Percentiles rank a stretch among this genome's conserved stretches.
phyloP scores from a whole-genome alignment of 1,140 invertebrate genomes.

The Nephila pilipes region DNA sequence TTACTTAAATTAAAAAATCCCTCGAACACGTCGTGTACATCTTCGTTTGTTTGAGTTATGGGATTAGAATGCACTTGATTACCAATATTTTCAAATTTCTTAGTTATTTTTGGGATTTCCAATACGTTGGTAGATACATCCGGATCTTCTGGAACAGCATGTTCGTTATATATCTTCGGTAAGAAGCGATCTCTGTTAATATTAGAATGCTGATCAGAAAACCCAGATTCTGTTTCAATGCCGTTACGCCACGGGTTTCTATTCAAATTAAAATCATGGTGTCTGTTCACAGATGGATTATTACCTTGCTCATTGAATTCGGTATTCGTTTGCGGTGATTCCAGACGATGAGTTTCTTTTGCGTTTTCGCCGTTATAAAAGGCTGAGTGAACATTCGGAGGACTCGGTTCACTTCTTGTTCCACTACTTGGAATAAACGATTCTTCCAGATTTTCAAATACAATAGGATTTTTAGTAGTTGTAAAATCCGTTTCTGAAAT shows the following conservation, averaged over 20 bases:
- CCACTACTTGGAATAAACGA: neutral
- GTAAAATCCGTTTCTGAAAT: neutral
- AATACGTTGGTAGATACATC: slow-evolving; percentile 45
- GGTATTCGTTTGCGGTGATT: neutral
- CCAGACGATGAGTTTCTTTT: neutral
- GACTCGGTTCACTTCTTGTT: neutral
- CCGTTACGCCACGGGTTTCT: neutral
- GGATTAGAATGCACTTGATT: neutral
- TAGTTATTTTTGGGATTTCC: slow-evolving; percentile 8
- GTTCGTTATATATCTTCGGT: neutral
- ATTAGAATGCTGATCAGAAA: neutral
- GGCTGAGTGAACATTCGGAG: neutral
- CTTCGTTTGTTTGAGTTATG: neutral
- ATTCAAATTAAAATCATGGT: neutral
- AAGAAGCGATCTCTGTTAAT: neutral
- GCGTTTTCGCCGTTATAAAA: neutral
- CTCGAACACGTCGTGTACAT: slow-evolving; percentile 11
- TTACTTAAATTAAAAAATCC: slow-evolving; percentile 30
- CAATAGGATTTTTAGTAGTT: neutral
- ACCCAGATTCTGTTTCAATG: neutral
- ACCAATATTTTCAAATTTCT: slow-evolving; percentile 29
- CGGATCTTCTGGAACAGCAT: neutral
- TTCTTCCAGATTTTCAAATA: neutral
- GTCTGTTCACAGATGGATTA: neutral
- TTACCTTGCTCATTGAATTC: too few relatives aligned